phyloP scores from a whole-genome alignment of 2,888 invertebrate genomes.

The Cheilosia vernalis region DNA sequence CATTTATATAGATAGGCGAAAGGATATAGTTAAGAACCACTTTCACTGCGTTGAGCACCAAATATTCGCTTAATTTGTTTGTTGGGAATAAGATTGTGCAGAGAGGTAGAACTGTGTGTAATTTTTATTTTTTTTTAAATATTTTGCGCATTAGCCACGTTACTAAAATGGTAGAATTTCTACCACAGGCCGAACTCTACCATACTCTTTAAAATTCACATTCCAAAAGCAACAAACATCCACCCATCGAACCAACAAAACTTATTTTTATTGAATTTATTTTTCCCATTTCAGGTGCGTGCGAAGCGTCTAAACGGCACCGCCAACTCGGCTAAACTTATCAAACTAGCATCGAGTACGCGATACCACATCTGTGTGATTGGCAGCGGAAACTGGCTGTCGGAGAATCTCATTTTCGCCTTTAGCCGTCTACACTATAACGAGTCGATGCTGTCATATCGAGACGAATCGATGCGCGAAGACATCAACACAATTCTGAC shows the following conservation, averaged over 20 bases:
- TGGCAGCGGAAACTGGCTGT: conserved; percentile 91
- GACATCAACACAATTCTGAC: conserved; percentile 86
- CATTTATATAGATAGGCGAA: too few species aligned
- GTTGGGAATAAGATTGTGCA: too few species aligned
- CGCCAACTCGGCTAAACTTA: conserved; percentile 89
- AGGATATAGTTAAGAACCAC: too few species aligned
- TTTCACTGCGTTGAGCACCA: too few species aligned
- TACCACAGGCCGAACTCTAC: too few species aligned
- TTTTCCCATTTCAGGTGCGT: conserved; percentile 86
- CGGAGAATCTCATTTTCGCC: conserved; percentile 82
- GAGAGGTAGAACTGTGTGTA: too few species aligned
- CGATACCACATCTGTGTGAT: conserved; percentile 94
- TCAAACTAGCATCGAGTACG: conserved; percentile 90
- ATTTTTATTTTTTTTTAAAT: too few species aligned
- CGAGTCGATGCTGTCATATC: conserved; percentile 77
- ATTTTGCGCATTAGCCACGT: too few species aligned
- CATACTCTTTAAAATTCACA: too few species aligned
- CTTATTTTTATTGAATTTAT: neutral
- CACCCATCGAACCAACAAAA: neutral
- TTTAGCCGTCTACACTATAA: conserved; percentile 81
- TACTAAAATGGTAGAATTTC: too few species aligned
- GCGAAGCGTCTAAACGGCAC: conserved; percentile 90
- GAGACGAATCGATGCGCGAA: conserved; percentile 50
- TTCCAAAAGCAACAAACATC: too few species aligned
- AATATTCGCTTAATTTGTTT: too few species aligned